phyloP scores from a whole-genome alignment of 2,888 invertebrate genomes.

The Lumbricus terrestris region DNA sequence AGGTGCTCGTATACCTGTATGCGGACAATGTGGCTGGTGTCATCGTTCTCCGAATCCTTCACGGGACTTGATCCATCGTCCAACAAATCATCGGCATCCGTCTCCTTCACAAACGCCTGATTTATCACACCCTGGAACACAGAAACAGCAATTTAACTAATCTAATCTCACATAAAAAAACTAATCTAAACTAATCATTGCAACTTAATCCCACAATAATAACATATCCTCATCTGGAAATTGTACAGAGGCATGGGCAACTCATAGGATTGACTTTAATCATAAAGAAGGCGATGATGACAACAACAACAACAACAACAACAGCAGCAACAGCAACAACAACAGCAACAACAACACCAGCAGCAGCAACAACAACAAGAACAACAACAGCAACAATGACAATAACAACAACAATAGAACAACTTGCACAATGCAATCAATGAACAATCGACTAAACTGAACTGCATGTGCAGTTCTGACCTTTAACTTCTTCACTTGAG shows the following conservation, averaged over 20 bases:
- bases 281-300: too few species aligned
- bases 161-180: not conserved
- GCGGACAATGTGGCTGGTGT: conserved; percentile 34
- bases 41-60: conserved; percentile 15
- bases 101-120: not conserved
- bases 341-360: too few species aligned
- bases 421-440: not conserved
- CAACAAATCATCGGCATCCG: not conserved
- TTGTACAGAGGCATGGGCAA: too few species aligned
- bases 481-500: conserved; percentile 18
- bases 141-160: not conserved
- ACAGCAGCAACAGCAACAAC: too few species aligned
- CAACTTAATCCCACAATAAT: too few species aligned
- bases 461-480: not conserved
- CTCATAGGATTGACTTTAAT: too few species aligned
- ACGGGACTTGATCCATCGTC: not conserved
- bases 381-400: too few species aligned
- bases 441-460: too few species aligned
- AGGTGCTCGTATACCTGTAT: conserved; percentile 27
- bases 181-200: not conserved
- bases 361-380: too few species aligned
- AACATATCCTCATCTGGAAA: too few species aligned
- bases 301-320: too few species aligned
- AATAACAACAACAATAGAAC: too few species aligned
- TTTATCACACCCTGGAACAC: not conserved